Evolutionary conservation across 2,888 invertebrate genomes (phyloP), one percentile per base, ranked within the genome.

Genomic region (Pilophorus perplexus): DNA sequence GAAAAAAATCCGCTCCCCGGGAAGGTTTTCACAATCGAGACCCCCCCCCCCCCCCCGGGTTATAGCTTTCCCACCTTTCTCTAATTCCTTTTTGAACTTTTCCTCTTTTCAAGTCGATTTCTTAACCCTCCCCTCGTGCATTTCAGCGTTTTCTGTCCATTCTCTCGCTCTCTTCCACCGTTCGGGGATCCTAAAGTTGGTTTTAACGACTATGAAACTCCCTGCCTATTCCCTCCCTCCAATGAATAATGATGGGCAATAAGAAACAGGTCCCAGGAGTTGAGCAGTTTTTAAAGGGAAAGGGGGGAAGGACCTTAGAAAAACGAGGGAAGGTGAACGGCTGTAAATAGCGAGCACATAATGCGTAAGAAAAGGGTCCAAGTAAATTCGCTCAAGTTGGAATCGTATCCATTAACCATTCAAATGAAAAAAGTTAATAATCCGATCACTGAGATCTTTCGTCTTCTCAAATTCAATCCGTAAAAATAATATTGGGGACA

Each of bases 201-300:
- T 22, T 46, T 46, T 46, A 46, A 46, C 46, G 46, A 46, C 23
- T 46, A 46, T 46, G 46, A 46, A 46, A 46, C 46, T 46, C 44
- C 22, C 44, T 20, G 12, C 20, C 25, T n/a, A n/a, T n/a, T n/a
- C 25, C 23, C 14, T 14, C 46, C 46, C 46, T 20, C 14, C 46
- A 46, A 46, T 46, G 46, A 46, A 46, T 46, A 46, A 46, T 46
- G 46, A 46, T 46, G 46, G 46, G 46, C 46, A 46, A 46, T 46
- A 46, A 46, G 46, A 46, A 46, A 46, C 46, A 46, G 23, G 23
- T 46, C 46, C 22, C 23, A 23, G 46, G n/a, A 46, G 23, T 46
- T 46, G 46, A 14, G 14, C 12, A 42, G 20, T n/a, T 23, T 22
- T n/a, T 3, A 46, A 23, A 10, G 3, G 23, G 23, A 12, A 14